Evolutionary conservation across 2,797 vertebrate species (phyloP).

Genomic region (Ptychobarbus kaznakovi): DNA sequence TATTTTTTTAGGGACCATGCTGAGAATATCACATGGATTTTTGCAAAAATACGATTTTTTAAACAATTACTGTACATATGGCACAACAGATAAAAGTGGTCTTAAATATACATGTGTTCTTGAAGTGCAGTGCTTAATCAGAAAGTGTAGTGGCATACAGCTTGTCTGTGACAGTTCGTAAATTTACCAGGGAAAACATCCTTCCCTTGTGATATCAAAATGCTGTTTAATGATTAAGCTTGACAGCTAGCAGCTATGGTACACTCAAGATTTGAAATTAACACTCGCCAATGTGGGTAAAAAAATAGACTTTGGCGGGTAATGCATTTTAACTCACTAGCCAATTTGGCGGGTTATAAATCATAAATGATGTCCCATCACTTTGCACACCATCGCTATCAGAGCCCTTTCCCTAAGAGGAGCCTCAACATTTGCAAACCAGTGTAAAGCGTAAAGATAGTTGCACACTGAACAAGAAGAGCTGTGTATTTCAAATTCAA

Average conservation of each 20-base stretch:
- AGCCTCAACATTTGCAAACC: not conserved
- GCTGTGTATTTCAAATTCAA: not conserved
- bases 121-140: not conserved
- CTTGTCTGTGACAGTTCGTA: not conserved
- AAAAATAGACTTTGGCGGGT: not conserved
- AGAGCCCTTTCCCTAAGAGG: not conserved
- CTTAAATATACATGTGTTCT: too few species aligned
- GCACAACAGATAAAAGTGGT: not conserved
- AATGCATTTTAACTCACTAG: not conserved
- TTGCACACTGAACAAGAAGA: not conserved
- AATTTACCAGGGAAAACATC: not conserved
- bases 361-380: not conserved
- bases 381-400: not conserved
- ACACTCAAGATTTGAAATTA: not conserved
- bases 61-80: not conserved
- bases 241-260: not conserved
- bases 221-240: not conserved
- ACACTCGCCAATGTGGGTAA: not conserved
- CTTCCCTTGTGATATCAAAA: not conserved
- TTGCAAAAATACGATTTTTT: not conserved
- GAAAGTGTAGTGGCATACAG: not conserved
- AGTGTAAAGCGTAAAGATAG: not conserved
- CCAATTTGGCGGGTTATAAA: not conserved
- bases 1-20: not conserved
- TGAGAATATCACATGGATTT: not conserved